Percentiles rank a stretch among this genome's conserved stretches.
phyloP scores from a whole-genome alignment of 2,797 vertebrate species.

The Ibycter americanus region DNA sequence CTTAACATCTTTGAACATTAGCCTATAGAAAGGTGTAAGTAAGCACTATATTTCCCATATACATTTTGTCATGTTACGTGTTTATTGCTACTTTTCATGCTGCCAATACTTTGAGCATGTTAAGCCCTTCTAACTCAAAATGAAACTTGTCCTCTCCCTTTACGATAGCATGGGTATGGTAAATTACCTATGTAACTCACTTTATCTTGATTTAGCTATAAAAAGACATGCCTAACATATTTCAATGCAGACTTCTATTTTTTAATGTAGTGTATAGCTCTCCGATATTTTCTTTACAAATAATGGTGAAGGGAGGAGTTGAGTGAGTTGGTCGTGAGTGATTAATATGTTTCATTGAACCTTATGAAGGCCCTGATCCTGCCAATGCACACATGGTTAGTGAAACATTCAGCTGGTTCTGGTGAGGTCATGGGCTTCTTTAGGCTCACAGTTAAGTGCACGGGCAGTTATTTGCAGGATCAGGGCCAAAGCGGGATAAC shows the following conservation, averaged over 20 bases:
- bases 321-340: conserved; percentile 44
- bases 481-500: not conserved
- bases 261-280: not conserved
- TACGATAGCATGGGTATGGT: not conserved
- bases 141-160: not conserved
- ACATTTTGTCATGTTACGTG: not conserved
- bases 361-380: conserved; percentile 28
- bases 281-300: conserved; percentile 59
- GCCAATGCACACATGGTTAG: not conserved
- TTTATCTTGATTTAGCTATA: conserved; percentile 60
- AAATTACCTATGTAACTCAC: not conserved
- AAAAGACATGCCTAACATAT: conserved; percentile 25
- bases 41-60: not conserved
- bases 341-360: conserved; percentile 48
- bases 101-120: not conserved
- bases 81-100: not conserved
- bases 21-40: not conserved
- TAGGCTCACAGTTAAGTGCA: not conserved
- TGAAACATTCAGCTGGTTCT: not conserved
- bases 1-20: not conserved
- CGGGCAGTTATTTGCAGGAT: not conserved
- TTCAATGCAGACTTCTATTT: conserved; percentile 10
- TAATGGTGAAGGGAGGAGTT: not conserved
- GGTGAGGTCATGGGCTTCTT: not conserved
- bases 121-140: not conserved